Evolutionary conservation across 2,888 invertebrate genomes (phyloP), one percentile per base, ranked within the genome.

Genomic region (Dasysyrphus tricinctus): DNA sequence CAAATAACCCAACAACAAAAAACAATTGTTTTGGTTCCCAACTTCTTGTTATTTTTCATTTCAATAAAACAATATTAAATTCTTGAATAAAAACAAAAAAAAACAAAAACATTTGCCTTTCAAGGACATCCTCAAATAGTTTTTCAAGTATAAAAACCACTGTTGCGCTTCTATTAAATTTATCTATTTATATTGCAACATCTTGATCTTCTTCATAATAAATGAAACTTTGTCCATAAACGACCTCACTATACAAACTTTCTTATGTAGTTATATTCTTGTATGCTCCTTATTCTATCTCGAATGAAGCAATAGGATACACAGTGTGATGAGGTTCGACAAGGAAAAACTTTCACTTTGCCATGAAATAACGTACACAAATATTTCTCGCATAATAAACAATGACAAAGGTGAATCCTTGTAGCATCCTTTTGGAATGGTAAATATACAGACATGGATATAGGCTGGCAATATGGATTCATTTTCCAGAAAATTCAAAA

Each of bases 401-500:
- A 75, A 61, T 59, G 69, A 75, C 69, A 75, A 69, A 69, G 67
- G 69, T 75, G 61, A 74, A 34, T 59, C 51, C 47, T 37, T 61
- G 19, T 6, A 49, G 65, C n/a, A 44, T 47, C 29, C 5, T 47
- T 65, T 19, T n/a, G 5, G 14, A 0, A 39, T 39, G 1, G 3
- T 39, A 24, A 24, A 24, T 24, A 42, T 34, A 5, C 32, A 19
- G 6, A 12, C 6, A 39, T 14, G 12, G 5, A 5, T 19, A 7
- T 34, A 14, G 67, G 37, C 49, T 39, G 32, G 29, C 54, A 54
- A 59, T 47, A 8, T 59, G 32, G 49, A 61, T 42, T 57, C 56
- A n/a, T 65, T 37, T 65, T 74, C 24, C 47, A 54, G 67, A 32
- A 78, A 73, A 61, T 74, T 69, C 59, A 78, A 83, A 61, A 69